Conservation (phyloP, 2,797 vertebrate species). For the Brotogeris chrysoptera region DNA sequence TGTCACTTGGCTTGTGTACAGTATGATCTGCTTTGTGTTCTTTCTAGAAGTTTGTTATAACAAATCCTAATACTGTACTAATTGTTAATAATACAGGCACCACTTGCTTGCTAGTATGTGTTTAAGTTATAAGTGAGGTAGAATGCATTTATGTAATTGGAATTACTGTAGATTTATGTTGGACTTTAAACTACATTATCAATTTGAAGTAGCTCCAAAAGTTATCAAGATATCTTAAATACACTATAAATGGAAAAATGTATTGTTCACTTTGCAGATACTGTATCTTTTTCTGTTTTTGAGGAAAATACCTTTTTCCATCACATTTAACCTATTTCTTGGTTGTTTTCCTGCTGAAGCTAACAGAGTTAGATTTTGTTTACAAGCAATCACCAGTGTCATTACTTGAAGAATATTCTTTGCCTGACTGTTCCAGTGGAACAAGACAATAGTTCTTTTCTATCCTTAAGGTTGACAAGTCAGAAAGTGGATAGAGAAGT, state of each 20-base stretch:
- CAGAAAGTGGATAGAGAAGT: background rate
- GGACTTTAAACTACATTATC: background rate
- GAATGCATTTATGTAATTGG: background rate
- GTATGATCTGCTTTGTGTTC: background rate
- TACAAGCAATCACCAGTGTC: background rate
- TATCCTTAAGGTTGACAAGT: background rate
- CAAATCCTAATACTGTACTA: background rate
- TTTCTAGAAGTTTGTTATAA: background rate
- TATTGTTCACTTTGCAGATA: background rate
- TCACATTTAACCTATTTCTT: background rate
- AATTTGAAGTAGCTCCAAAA: background rate
- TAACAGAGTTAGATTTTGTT: background rate
- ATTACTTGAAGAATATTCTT: background rate
- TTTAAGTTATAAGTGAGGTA: background rate
- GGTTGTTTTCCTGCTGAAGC: background rate
- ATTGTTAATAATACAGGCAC: background rate
- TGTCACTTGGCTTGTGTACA: background rate
- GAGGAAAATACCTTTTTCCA: background rate
- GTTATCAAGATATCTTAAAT: background rate
- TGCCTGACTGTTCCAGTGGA: background rate
- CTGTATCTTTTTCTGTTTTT: background rate
- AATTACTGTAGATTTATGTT: background rate
- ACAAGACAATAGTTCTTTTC: background rate
- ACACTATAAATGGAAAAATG: background rate
- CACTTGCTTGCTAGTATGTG: background rate